Conservation (phyloP, 1,140 invertebrate genomes). For the Notospermus geniculatus region DNA sequence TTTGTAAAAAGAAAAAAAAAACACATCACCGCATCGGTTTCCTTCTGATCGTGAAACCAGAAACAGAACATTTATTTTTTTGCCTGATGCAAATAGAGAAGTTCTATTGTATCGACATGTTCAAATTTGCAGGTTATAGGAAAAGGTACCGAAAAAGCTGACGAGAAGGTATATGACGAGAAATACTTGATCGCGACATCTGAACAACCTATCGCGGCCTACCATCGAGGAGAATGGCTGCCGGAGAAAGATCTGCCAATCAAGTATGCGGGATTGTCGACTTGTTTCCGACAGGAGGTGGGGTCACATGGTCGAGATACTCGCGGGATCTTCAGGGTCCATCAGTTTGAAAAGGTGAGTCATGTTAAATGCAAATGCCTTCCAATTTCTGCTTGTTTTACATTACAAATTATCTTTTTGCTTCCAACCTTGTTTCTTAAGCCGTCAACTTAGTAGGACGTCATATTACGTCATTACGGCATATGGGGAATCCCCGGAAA, state of each 20-base stretch:
- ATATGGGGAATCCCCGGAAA: too few species aligned
- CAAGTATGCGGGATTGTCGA: conserved; percentile 91
- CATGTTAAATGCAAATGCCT: neutral
- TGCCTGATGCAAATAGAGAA: too few species aligned
- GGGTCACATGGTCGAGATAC: conserved; percentile 98
- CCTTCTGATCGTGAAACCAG: too few species aligned
- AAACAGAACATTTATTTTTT: too few species aligned
- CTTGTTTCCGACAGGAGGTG: conserved; percentile 99
- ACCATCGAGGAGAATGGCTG: conserved; percentile 96
- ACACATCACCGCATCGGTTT: too few species aligned
- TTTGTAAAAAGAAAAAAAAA: too few species aligned
- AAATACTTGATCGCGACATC: conserved; percentile 99
- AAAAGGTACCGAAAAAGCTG: conserved; percentile 89
- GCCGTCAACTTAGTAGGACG: too few species aligned
- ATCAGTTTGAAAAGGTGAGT: conserved; percentile 96
- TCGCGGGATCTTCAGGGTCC: conserved; percentile 97
- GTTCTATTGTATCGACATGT: too few species aligned
- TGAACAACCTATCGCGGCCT: conserved; percentile 98
- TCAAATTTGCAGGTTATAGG: too few species aligned
- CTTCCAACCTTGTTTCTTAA: too few species aligned
- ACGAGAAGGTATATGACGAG: conserved; percentile 76
- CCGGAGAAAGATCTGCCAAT: conserved; percentile 82
- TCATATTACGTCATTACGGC: too few species aligned
- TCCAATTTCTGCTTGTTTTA: neutral
- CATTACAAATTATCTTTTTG: too few species aligned